A percentile compares a stretch with the other conserved stretches of the same genome.
phyloP scores from a whole-genome alignment of 2,113 vertebrate species.

The Ictidomys tridecemlineatus region DNA sequence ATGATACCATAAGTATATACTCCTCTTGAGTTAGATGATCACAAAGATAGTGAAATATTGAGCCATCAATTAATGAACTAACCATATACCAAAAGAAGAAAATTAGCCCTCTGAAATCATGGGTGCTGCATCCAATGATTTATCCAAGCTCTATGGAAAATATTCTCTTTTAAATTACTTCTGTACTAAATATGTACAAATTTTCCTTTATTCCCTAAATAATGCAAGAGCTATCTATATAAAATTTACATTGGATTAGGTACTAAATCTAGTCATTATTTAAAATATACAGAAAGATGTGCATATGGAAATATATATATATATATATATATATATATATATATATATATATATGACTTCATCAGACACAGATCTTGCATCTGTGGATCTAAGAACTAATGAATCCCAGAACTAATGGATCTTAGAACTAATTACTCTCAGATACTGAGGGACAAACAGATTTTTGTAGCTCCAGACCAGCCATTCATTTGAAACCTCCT shows the following conservation, averaged over 20 bases:
- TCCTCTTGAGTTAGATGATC: not conserved
- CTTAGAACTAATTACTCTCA: not conserved
- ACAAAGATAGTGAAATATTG: not conserved
- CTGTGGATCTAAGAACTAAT: too few species aligned
- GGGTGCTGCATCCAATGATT: not conserved
- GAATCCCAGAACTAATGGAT: not conserved
- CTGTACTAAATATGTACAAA: not conserved
- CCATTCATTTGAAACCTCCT: not conserved
- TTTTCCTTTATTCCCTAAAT: not conserved
- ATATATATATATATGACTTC: too few species aligned
- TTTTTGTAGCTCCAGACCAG: not conserved
- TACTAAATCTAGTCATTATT: not conserved
- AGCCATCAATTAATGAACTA: not conserved
- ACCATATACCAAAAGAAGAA: not conserved
- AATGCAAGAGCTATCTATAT: not conserved
- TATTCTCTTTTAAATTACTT: not conserved
- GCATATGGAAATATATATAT: too few species aligned
- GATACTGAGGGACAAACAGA: not conserved
- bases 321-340: too few species aligned
- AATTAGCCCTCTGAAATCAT: rapidly evolving
- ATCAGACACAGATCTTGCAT: not conserved
- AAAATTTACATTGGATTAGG: not conserved
- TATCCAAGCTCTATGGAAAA: not conserved
- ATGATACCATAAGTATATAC: not conserved
- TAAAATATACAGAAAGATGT: not conserved